Evolutionary conservation across 2,113 vertebrate species (phyloP).

Genomic region (Sialia sialis): DNA sequence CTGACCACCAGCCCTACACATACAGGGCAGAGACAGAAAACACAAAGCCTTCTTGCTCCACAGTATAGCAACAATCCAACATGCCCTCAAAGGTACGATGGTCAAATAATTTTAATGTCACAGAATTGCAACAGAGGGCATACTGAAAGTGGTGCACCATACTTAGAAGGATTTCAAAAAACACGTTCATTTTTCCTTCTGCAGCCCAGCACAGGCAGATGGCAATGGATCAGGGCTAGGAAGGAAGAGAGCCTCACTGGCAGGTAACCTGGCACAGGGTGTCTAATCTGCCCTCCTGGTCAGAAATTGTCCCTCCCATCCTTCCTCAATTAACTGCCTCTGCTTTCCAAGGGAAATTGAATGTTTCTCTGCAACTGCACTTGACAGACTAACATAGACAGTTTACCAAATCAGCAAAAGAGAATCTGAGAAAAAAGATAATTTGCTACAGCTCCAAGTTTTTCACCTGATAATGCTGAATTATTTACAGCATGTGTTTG

Average conservation of each 20-base stretch:
- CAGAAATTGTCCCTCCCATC: not conserved
- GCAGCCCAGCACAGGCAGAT: not conserved
- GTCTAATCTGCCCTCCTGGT: not conserved
- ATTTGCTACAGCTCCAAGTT: not conserved
- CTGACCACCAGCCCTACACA: not conserved
- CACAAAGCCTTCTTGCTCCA: not conserved
- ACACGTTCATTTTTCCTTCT: rapidly evolving
- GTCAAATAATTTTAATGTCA: not conserved
- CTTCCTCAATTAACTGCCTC: not conserved
- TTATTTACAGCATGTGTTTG: not conserved
- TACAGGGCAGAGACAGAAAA: not conserved
- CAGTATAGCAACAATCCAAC: not conserved
- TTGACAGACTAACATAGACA: not conserved
- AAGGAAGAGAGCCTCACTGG: not conserved
- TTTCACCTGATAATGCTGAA: not conserved
- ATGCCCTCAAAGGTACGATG: not conserved
- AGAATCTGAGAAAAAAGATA: not conserved
- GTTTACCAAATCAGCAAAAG: not conserved
- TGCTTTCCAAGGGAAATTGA: not conserved
- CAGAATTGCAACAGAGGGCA: not conserved
- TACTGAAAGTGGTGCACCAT: not conserved
- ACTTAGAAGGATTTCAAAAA: not conserved
- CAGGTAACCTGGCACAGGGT: not conserved
- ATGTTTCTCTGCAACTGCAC: not conserved
- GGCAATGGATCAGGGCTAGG: not conserved